Evolutionary conservation across 2,113 vertebrate species (phyloP).

Genomic region (Zosterops hypoxanthus): DNA sequence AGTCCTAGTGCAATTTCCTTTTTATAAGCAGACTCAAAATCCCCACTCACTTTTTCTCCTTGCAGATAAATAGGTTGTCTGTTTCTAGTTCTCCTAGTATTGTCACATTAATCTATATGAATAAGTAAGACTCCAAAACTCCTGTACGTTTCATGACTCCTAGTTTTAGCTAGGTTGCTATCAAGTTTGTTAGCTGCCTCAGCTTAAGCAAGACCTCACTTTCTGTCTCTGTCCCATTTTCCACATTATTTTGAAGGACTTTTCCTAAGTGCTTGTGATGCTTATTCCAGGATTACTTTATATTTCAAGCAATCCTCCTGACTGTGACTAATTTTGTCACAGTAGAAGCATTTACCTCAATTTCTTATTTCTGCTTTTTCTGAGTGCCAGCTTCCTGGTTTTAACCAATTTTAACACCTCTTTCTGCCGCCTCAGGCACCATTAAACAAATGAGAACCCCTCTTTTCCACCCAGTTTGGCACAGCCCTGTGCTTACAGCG

Average conservation of each 20-base stretch:
- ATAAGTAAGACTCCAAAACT: background rate
- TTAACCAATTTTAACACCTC: background rate
- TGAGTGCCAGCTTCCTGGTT: background rate
- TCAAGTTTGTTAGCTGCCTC: background rate
- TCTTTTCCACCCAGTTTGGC: background rate
- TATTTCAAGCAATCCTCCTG: background rate
- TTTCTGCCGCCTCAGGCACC: background rate
- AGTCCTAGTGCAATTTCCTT: background rate
- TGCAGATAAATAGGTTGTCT: background rate
- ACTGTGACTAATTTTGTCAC: constrained; percentile 4
- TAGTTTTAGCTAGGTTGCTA: background rate
- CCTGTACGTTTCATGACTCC: background rate
- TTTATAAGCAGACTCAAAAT: background rate
- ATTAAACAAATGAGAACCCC: background rate
- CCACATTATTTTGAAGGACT: background rate
- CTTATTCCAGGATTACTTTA: background rate
- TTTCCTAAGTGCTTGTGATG: background rate
- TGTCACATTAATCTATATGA: background rate
- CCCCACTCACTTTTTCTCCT: background rate
- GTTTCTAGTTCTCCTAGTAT: background rate
- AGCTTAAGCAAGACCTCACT: background rate
- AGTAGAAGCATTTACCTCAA: background rate
- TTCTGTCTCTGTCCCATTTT: background rate
- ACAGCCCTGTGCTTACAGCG: background rate
- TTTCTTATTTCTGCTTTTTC: background rate